Percentiles rank a stretch among this genome's conserved stretches.
These are phyloP conservation scores for Crotalus tigris DNA, from an alignment of 2,113 vertebrate species.

Conservation along the genomic window DNA sequence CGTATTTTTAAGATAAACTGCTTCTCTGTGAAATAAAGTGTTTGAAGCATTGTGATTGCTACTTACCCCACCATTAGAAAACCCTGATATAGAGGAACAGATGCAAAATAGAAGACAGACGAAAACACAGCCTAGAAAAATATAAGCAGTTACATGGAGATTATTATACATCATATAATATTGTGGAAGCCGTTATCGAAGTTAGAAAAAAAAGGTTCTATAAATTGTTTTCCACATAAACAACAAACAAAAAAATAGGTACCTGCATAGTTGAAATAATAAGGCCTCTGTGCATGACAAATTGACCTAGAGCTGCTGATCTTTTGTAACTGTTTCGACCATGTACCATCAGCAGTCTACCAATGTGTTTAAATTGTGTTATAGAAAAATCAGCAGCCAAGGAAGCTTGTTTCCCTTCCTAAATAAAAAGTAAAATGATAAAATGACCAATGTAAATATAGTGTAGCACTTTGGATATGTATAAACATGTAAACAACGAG, in stretches of 20 bases:
- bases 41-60: constrained; percentile 14
- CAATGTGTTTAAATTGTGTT: constrained; percentile 92
- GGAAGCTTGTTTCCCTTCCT: constrained; percentile 97
- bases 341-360: constrained; percentile 92
- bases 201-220: neutral
- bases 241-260: constrained; percentile 8
- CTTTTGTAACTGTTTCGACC: constrained; percentile 98
- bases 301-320: constrained; percentile 93
- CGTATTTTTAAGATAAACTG: neutral
- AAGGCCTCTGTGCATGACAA: constrained; percentile 98
- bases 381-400: constrained; percentile 97
- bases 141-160: constrained; percentile 26
- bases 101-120: constrained; percentile 96
- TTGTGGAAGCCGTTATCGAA: neutral
- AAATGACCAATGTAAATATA: neutral
- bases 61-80: constrained; percentile 99
- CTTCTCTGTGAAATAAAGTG: neutral
- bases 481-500: neutral
- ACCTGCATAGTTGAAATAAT: constrained; percentile 99
- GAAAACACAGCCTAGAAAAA: constrained; percentile 91
- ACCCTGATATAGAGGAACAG: constrained; percentile 96
- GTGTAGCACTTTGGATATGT: neutral
- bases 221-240: neutral
- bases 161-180: neutral
- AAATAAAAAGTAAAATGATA: constrained; percentile 42